phyloP scores from a whole-genome alignment of 1,140 invertebrate genomes.

The Globodera ellingtonae region DNA sequence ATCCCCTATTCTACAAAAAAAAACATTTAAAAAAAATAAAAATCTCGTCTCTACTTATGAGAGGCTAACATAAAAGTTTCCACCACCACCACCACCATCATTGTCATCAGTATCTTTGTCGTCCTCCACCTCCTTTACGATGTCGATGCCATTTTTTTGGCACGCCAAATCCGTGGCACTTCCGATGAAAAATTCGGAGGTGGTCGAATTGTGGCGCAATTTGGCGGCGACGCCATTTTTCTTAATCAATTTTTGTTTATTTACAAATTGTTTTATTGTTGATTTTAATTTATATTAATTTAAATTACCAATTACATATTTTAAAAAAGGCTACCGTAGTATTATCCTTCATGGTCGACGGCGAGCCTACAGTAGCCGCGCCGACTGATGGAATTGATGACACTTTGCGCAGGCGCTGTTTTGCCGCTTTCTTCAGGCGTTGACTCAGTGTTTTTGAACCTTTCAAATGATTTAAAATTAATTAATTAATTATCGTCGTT shows the following conservation, averaged over 20 bases:
- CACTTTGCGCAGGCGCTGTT: neutral
- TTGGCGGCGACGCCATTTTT: neutral
- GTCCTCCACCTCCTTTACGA: neutral
- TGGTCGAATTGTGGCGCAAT: neutral
- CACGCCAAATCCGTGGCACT: neutral
- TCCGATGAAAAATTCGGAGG: neutral
- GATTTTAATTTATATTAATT: too few relatives aligned
- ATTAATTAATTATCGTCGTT: neutral
- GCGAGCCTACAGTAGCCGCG: neutral
- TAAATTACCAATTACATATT: too few relatives aligned
- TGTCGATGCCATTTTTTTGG: neutral
- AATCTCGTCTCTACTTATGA: too few relatives aligned
- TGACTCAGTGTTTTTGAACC: constrained; percentile 4
- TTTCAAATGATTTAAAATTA: neutral
- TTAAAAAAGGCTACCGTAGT: neutral
- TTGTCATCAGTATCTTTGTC: neutral
- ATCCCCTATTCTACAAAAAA: too few relatives aligned
- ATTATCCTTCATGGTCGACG: neutral
- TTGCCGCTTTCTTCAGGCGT: neutral
- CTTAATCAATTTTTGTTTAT: neutral
- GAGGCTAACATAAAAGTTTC: neutral
- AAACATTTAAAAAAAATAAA: too few relatives aligned
- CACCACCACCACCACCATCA: neutral
- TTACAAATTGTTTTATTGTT: too few relatives aligned
- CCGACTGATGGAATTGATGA: neutral